Percentiles rank a stretch among this genome's conserved stretches.
Evolutionary conservation across 2,797 vertebrate species (phyloP).

Genomic region (Phaenicophaeus curvirostris): DNA sequence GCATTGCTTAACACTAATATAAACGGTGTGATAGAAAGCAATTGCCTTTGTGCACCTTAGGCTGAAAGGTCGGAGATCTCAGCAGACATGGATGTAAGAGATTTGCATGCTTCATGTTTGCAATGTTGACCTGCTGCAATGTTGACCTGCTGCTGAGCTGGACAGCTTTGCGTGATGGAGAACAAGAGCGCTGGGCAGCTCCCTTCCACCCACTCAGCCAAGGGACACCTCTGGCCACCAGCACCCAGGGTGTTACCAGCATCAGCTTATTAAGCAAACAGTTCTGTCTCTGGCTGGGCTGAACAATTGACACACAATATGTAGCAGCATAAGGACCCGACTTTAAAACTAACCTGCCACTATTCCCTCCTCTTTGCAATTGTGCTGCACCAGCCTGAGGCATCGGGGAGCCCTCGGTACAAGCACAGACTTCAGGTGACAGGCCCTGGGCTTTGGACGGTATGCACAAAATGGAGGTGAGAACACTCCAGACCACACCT

Average conservation of each 20-base stretch:
- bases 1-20: neutral
- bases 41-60: neutral
- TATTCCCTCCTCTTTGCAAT: neutral
- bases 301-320: conserved; percentile 14
- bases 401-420: neutral
- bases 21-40: neutral
- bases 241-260: neutral
- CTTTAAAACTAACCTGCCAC: neutral
- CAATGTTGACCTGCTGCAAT: neutral
- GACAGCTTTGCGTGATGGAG: neutral
- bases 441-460: neutral
- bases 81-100: neutral
- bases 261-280: fast-evolving
- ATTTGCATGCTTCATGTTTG: neutral
- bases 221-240: fast-evolving
- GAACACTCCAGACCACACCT: neutral
- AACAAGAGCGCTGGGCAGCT: neutral
- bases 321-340: conserved; percentile 5
- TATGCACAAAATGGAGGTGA: neutral
- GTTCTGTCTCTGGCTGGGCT: neutral
- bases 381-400: neutral
- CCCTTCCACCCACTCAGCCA: neutral
- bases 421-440: neutral
- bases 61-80: neutral
- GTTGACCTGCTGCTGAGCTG: neutral